Percentiles rank a stretch among this genome's conserved stretches.
Conservation (phyloP, 2,888 invertebrate species). For the Apodemia duryi region DNA sequence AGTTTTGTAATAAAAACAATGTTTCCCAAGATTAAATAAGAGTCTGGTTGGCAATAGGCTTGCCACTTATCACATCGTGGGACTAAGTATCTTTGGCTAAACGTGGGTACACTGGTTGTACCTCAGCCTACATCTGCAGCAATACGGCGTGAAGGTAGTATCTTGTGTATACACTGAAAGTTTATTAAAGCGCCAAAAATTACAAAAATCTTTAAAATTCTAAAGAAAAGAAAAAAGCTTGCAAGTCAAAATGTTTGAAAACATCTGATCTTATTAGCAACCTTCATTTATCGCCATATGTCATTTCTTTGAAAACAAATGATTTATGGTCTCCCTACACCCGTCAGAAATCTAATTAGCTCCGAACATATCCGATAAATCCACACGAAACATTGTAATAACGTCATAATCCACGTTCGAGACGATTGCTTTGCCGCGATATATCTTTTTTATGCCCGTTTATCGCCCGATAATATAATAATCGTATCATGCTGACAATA, state of each 20-base stretch:
- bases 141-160: too few species aligned
- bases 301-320: constrained; percentile 25
- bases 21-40: too few species aligned
- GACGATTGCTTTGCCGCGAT: constrained; percentile 66
- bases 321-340: constrained; percentile 39
- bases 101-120: too few species aligned
- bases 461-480: constrained; percentile 77
- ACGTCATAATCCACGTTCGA: constrained; percentile 60
- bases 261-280: constrained; percentile 6
- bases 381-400: constrained; percentile 64
- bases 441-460: constrained; percentile 74
- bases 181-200: background rate
- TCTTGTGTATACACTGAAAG: too few species aligned
- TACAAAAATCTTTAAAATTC: background rate
- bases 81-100: too few species aligned
- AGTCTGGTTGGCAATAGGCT: too few species aligned
- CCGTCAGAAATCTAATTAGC: constrained; percentile 50
- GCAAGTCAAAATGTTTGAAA: background rate
- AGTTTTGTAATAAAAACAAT: too few species aligned
- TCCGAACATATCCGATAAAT: constrained; percentile 58
- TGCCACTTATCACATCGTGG: too few species aligned
- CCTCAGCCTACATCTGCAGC: too few species aligned
- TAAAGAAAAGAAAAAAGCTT: background rate
- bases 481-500: constrained; percentile 75
- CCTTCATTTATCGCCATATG: constrained; percentile 8